Conservation (phyloP, 2,888 invertebrate genomes). For the Microplitis deprimator region DNA sequence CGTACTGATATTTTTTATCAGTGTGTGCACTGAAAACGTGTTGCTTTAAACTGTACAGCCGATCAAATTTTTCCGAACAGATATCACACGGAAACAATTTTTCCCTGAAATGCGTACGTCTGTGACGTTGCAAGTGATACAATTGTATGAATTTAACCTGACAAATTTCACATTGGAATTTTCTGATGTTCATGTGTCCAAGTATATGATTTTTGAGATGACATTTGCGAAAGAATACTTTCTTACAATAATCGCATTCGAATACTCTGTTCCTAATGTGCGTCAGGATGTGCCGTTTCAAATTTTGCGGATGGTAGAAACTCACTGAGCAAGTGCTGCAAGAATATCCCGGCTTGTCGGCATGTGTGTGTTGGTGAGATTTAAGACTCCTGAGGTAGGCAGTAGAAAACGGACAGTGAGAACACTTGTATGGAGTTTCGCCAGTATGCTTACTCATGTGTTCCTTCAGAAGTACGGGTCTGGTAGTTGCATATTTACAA, state of each 20-base stretch:
- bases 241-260: neutral
- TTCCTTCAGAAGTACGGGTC: neutral
- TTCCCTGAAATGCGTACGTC: neutral
- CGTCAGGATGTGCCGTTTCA: neutral
- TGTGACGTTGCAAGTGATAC: neutral
- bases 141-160: neutral
- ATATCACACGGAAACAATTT: neutral
- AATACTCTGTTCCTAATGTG: neutral
- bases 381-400: neutral
- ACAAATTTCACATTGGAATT: neutral
- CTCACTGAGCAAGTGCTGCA: neutral
- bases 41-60: neutral
- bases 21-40: neutral
- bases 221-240: neutral
- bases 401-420: neutral
- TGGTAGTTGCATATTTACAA: neutral
- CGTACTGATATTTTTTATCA: neutral
- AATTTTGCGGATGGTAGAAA: neutral
- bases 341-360: neutral
- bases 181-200: neutral
- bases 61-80: neutral
- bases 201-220: neutral
- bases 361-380: neutral
- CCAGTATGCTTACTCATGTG: neutral
- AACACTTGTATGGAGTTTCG: neutral